phyloP scores from a whole-genome alignment of 2,888 invertebrate genomes.

The Eledone cirrhosa region DNA sequence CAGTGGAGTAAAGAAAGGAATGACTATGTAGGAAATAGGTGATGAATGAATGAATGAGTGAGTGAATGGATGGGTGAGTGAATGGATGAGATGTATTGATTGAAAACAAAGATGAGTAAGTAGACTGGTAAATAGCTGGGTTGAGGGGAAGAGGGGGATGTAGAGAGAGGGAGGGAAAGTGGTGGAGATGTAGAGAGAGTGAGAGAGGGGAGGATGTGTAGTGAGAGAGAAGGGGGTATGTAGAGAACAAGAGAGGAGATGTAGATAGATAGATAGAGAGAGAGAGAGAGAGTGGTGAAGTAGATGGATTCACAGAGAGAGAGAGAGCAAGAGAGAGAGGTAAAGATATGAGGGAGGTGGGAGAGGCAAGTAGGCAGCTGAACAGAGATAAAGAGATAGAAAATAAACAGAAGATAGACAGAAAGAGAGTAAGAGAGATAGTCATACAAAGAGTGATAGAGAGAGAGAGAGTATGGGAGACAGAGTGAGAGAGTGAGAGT shows the following conservation, averaged over 20 bases:
- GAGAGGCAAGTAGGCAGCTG: background rate
- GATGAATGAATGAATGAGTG: too few species aligned
- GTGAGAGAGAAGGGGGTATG: background rate
- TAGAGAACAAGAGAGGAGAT: background rate
- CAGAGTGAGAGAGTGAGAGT: background rate
- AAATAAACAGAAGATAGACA: background rate
- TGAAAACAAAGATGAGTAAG: too few species aligned
- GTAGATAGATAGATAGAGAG: background rate
- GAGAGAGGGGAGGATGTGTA: background rate
- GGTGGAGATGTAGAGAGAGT: background rate
- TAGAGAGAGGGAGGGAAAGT: background rate
- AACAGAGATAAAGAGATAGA: background rate
- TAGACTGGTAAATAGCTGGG: background rate
- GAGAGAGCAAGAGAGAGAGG: background rate
- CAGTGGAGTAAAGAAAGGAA: too few species aligned
- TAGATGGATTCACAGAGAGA: background rate
- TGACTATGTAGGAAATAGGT: too few species aligned
- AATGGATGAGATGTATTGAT: too few species aligned
- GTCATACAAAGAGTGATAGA: background rate
- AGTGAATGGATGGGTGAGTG: too few species aligned
- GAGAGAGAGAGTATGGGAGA: background rate
- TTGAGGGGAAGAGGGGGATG: background rate
- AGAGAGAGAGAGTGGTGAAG: background rate
- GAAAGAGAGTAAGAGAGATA: background rate
- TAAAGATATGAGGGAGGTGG: background rate